phyloP scores from a whole-genome alignment of 2,888 invertebrate species.

The Melinaea menophilus region DNA sequence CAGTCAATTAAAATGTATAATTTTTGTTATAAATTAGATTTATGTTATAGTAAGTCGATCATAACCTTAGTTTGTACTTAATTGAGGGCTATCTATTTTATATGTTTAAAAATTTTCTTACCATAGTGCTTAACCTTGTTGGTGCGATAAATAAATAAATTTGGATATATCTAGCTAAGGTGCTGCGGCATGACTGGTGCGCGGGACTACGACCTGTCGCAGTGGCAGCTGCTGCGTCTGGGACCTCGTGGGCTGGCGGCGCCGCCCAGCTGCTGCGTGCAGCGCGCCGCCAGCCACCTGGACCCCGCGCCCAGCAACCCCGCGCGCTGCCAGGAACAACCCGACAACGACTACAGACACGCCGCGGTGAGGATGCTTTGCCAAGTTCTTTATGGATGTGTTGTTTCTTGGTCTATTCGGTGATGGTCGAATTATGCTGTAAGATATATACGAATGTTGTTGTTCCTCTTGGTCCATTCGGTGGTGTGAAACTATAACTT shows the following conservation, averaged over 20 bases:
- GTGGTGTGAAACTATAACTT: too few species aligned
- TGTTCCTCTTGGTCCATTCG: too few species aligned
- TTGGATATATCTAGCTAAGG: slow-evolving; percentile 76
- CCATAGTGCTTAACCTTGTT: not conserved
- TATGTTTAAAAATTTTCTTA: not conserved
- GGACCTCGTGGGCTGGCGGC: slow-evolving; percentile 83
- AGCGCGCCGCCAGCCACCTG: slow-evolving; percentile 77
- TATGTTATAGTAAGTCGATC: too few species aligned
- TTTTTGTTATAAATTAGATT: too few species aligned
- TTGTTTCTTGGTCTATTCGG: too few species aligned
- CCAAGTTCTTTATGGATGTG: too few species aligned
- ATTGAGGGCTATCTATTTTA: too few species aligned
- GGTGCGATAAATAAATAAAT: not conserved
- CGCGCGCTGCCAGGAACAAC: slow-evolving; percentile 83
- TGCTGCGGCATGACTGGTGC: slow-evolving; percentile 90
- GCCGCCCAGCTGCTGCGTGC: slow-evolving; percentile 85
- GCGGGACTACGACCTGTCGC: slow-evolving; percentile 87
- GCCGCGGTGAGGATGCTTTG: slow-evolving; percentile 63
- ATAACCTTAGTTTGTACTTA: too few species aligned
- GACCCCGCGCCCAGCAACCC: slow-evolving; percentile 86
- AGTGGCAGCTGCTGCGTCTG: slow-evolving; percentile 86
- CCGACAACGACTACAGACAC: slow-evolving; percentile 78
- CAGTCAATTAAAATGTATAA: too few species aligned
- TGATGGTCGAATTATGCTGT: too few species aligned
- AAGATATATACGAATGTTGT: too few species aligned